Evolutionary conservation across 1,140 invertebrate genomes (phyloP).

Genomic region (Drosophila nebulosa): DNA sequence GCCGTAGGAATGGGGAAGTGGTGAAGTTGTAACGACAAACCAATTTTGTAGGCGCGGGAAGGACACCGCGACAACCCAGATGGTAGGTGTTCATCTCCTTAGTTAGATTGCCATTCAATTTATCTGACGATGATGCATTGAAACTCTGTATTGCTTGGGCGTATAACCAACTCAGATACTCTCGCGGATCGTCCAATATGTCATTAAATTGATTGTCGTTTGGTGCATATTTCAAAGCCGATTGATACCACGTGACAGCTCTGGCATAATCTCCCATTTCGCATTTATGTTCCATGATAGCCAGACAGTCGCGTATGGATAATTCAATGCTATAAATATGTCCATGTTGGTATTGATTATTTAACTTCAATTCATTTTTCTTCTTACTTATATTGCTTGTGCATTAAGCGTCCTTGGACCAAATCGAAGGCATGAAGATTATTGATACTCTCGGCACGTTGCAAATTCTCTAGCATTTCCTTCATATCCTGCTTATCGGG

Average conservation of each 20-base stretch:
- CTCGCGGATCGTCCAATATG: constrained; percentile 7
- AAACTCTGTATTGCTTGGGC: background rate
- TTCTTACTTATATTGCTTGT: constrained; percentile 7
- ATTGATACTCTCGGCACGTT: constrained; percentile 10
- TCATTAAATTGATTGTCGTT: background rate
- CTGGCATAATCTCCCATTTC: constrained; percentile 13
- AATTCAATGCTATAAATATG: background rate
- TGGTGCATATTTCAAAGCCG: constrained; percentile 6
- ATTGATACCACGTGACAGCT: constrained; percentile 37
- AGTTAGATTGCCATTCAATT: background rate
- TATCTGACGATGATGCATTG: background rate
- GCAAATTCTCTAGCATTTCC: background rate
- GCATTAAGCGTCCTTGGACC: constrained; percentile 11
- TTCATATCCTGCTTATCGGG: constrained; percentile 19
- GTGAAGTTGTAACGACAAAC: constrained; percentile 90
- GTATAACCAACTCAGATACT: background rate
- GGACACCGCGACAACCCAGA: constrained; percentile 92
- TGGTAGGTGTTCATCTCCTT: constrained; percentile 71
- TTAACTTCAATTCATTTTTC: background rate
- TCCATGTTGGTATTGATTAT: background rate
- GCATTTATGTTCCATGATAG: constrained; percentile 34
- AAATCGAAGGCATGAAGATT: constrained; percentile 18
- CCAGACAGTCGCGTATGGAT: constrained; percentile 24
- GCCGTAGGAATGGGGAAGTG: constrained; percentile 87
- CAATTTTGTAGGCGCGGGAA: constrained; percentile 82